Percentiles rank a stretch among this genome's conserved stretches.
phyloP scores from a whole-genome alignment of 2,888 invertebrate species.

The Emmelina monodactyla region DNA sequence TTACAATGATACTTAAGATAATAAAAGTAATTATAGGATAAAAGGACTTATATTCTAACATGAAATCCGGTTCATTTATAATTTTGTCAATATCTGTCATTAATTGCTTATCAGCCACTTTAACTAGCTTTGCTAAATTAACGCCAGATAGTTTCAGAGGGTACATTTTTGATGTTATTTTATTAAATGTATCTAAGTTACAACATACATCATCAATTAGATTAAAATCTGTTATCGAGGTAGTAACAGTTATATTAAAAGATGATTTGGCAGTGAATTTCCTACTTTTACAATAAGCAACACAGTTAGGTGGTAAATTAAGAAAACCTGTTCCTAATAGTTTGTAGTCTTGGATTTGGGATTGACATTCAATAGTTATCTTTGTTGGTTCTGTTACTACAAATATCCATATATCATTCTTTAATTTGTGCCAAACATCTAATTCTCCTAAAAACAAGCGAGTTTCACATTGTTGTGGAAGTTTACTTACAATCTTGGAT shows the following conservation, averaged over 20 bases:
- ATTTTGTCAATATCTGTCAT: no score
- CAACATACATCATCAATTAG: slow-evolving; percentile 9
- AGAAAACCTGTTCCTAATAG: slow-evolving; percentile 6
- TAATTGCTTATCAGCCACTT: no score
- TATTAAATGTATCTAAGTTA: no score
- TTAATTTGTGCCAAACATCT: slow-evolving; percentile 9
- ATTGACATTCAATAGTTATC: slow-evolving; percentile 1
- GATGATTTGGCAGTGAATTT: not conserved
- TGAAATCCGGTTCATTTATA: no score
- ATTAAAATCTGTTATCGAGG: slow-evolving; percentile 2
- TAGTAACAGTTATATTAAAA: not conserved
- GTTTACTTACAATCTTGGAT: slow-evolving; percentile 5
- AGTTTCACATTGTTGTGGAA: slow-evolving; percentile 7
- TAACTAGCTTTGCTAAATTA: no score
- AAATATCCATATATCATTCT: slow-evolving; percentile 8
- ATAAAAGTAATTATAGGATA: no score
- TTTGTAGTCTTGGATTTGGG: no score
- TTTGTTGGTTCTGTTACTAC: not conserved
- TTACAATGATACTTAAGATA: no score
- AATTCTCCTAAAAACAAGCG: slow-evolving; percentile 6
- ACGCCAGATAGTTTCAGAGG: no score
- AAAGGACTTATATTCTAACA: no score
- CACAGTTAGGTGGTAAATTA: slow-evolving; percentile 7
- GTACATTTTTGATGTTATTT: no score
- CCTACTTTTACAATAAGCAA: slow-evolving; percentile 8